phyloP scores from a whole-genome alignment of 1,140 invertebrate genomes.

The Chionoecetes opilio region DNA sequence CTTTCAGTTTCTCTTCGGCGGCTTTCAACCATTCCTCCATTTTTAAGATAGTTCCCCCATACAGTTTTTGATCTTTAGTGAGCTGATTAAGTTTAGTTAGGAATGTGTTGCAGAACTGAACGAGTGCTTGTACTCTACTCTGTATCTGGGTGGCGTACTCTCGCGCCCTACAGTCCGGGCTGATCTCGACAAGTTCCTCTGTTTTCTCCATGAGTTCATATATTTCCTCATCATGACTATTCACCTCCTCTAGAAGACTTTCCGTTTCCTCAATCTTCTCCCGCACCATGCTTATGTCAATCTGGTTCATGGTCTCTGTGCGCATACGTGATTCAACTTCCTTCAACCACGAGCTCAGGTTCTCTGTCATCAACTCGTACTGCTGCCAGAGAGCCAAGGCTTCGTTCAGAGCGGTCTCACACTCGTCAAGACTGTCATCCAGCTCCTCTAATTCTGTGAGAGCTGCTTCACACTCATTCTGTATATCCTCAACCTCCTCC shows the following conservation, averaged over 20 bases:
- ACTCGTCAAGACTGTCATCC: conserved; percentile 86
- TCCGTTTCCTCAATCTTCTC: conserved; percentile 89
- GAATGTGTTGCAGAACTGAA: conserved; percentile 89
- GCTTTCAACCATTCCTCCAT: conserved; percentile 92
- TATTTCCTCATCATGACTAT: conserved; percentile 88
- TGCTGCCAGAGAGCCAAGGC: conserved; percentile 90
- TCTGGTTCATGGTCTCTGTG: conserved; percentile 88
- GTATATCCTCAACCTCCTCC: conserved; percentile 80
- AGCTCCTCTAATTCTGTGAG: conserved; percentile 88
- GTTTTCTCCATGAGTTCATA: conserved; percentile 88
- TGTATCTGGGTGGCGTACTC: conserved; percentile 92
- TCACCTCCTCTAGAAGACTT: conserved; percentile 87
- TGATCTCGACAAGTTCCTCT: conserved; percentile 89
- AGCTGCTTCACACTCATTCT: conserved; percentile 83
- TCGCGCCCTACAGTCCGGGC: conserved; percentile 91
- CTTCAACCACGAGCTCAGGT: conserved; percentile 92
- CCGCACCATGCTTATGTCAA: conserved; percentile 89
- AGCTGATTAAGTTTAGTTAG: conserved; percentile 89
- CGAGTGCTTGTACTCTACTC: conserved; percentile 90
- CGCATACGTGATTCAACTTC: conserved; percentile 92
- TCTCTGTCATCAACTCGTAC: conserved; percentile 91
- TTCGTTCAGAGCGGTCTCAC: conserved; percentile 67
- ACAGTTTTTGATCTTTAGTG: conserved; percentile 88
- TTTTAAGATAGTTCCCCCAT: conserved; percentile 88
- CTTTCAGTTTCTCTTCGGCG: conserved; percentile 89